Base-by-base conservation (phyloP, 2,888 invertebrate species). In the Agapostemon virescens region DNA sequence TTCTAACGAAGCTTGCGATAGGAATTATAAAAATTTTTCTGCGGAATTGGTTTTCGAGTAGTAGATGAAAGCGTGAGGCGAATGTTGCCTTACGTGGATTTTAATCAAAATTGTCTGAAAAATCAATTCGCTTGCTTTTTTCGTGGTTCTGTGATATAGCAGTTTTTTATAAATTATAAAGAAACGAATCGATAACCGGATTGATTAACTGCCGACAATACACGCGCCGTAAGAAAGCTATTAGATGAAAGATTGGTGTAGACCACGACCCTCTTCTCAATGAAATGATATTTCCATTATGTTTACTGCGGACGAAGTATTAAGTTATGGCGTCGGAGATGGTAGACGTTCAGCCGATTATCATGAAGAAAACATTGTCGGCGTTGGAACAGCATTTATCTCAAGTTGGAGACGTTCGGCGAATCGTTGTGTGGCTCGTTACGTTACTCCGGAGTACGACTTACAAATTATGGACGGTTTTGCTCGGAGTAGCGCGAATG, bases 401-500 rank as follows among this genome's bases (percentile, higher is more conserved):
- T 13, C 1, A 30, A 58, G 4, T 58, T 6, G 5, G 26, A 58
- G 30, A 17, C 52, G n/a, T 7, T n/a, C 11, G 11, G 9, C 23
- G n/a, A 23, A 23, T 7, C 26, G 30, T 45, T 4, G 33, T 2
- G 52, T 9, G 49, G n/a, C 68, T 49, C 15, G 49, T 49, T 69
- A 30, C 33, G 68, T n/a, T 36, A 30, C 30, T 17, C 9, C 7
- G 6, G 23, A 42, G 30, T 15, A 15, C 45, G 15, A 49, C n/a
- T 40, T 69, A 58, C 66, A 67, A 79, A 76, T 79, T 75, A 45
- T 15, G 30, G 30, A 23, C n/a, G 55, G 66, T 79, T 70, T 70
- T 70, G 75, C 49, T 30, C 30, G 4, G 1, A 23, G 20, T 23
- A 5, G 30, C 42, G 7, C 9, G 58, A 40, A 13, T 38, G 11